Evolutionary conservation across 1,140 invertebrate species (phyloP), one percentile per base, ranked within the genome.

Genomic region (Meloidogyne floridensis): DNA sequence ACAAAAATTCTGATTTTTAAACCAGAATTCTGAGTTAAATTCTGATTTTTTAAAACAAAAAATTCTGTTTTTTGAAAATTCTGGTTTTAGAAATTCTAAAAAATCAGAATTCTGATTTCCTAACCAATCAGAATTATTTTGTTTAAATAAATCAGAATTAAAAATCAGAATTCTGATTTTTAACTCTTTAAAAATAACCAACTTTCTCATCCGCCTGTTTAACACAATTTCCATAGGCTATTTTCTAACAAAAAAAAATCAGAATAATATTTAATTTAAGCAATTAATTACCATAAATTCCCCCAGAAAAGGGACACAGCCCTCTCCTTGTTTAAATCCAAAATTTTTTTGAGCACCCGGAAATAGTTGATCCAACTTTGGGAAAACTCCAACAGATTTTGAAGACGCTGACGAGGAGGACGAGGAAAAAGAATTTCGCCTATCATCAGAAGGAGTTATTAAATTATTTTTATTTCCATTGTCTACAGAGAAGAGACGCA

Each of bases 271-370:
- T 54, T 32, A 15, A 56, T 69, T 9, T 42, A 53, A 18, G 3
- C 0, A 47, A 47, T 47, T 47, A 51, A 71, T n/a, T 42, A 79
- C 77, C 88, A 89, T 89, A 72, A 89, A 89, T 79, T 89, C 89
- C n/a, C 86, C 87, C n/a, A 89, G 75, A 69, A 89, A 90, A n/a
- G 88, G 88, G 32, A 89, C 83, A 83, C 88, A 89, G 11, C 89
- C 86, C 72, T 87, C 86, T 65, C 86, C 86, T 70, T 89, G 84
- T 74, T 82, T 80, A 47, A 89, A 70, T 1, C 88, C 88, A 77
- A 89, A 89, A 77, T 89, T 89, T 11, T 79, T 82, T 11, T 81
- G 76, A n/a, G 87, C 86, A 9, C 80, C 83, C 11, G 88, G 89
- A 11, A 89, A 59, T 15, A 89, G 56, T 77, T 89, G 88, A 65